Evolutionary conservation across 2,888 invertebrate species (phyloP).

Genomic region (Rhodophaea formosa): DNA sequence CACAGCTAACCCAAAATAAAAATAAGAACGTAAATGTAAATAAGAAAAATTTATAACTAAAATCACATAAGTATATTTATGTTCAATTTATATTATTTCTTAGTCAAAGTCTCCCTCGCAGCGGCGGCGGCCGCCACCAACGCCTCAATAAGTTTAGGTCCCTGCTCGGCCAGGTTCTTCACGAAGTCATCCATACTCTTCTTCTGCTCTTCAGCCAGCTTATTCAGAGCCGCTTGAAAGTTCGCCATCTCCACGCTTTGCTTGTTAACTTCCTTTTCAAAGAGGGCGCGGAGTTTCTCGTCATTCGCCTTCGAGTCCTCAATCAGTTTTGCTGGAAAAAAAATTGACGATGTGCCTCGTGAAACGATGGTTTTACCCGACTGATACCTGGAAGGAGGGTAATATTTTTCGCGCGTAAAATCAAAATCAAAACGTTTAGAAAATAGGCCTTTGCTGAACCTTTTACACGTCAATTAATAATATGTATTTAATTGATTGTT

Average conservation of each 20-base stretch:
- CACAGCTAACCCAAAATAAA: too few species aligned
- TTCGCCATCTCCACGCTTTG: neutral
- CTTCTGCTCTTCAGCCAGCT: neutral
- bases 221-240: neutral
- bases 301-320: neutral
- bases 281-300: neutral
- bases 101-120: neutral
- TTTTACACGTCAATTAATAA: too few species aligned
- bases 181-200: neutral
- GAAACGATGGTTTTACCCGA: too few species aligned
- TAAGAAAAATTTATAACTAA: too few species aligned
- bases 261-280: neutral
- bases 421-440: too few species aligned
- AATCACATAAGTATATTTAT: too few species aligned
- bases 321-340: neutral
- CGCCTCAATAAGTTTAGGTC: neutral
- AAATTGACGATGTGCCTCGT: neutral
- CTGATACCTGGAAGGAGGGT: too few species aligned
- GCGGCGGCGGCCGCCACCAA: neutral
- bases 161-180: neutral
- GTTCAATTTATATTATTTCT: too few species aligned
- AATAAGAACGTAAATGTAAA: too few species aligned
- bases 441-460: too few species aligned
- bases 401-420: too few species aligned
- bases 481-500: too few species aligned